Conservation (phyloP, 2,888 invertebrate species). For the Deladenus siricidicola region DNA sequence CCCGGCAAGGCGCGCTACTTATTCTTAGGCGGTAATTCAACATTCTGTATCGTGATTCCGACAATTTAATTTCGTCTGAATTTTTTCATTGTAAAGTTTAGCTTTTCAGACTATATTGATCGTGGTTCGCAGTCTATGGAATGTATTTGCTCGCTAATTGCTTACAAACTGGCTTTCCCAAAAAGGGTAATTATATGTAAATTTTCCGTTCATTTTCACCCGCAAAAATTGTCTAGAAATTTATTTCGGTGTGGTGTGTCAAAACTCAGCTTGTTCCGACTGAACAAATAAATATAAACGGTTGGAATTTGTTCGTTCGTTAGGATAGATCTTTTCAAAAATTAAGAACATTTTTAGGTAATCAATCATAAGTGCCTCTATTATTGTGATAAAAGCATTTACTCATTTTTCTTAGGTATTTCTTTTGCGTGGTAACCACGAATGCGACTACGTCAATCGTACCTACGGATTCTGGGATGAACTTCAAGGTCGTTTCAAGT, state of each 20-base stretch:
- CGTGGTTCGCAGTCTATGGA: slow-evolving; percentile 22
- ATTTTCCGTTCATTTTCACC: background rate
- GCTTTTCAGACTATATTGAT: slow-evolving; percentile 22
- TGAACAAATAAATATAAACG: too few species aligned
- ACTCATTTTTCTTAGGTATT: slow-evolving; percentile 20
- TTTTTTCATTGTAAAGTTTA: background rate
- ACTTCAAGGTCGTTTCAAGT: slow-evolving; percentile 15
- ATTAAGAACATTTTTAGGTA: too few species aligned
- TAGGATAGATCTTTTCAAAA: too few species aligned
- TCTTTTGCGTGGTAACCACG: slow-evolving; percentile 27
- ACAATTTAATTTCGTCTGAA: too few species aligned
- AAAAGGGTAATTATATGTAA: slow-evolving; percentile 11
- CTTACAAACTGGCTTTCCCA: slow-evolving; percentile 20
- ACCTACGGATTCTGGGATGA: slow-evolving; percentile 27
- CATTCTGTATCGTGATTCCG: too few species aligned
- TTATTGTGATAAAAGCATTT: too few species aligned
- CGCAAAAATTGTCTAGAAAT: too few species aligned
- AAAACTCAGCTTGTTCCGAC: background rate
- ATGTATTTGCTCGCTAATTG: slow-evolving; percentile 23
- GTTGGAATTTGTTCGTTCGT: too few species aligned
- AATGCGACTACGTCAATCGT: slow-evolving; percentile 20
- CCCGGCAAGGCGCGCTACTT: slow-evolving; percentile 19
- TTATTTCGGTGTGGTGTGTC: background rate
- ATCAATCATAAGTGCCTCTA: too few species aligned
- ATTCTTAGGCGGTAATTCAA: slow-evolving; percentile 22